These are phyloP conservation scores for Mellilla xanthometata DNA, from an alignment of 2,888 invertebrate genomes.

Conservation along the genomic window DNA sequence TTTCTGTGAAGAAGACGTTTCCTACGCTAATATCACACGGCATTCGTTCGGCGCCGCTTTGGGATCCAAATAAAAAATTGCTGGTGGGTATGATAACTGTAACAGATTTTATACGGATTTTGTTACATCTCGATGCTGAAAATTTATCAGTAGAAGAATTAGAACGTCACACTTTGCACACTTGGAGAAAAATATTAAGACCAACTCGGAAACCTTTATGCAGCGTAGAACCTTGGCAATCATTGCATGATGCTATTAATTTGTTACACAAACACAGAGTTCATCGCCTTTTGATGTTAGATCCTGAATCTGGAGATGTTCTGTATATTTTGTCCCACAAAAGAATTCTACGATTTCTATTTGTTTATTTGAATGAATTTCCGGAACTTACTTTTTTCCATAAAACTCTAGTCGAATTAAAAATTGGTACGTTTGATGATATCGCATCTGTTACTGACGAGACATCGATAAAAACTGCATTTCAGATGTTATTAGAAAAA, in stretches of 20 bases:
- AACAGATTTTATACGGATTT: constrained; percentile 74
- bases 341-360: constrained; percentile 72
- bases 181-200: constrained; percentile 71
- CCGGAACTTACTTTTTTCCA: constrained; percentile 77
- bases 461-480: constrained; percentile 69
- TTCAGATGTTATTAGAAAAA: constrained; percentile 69
- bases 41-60: constrained; percentile 73
- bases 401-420: constrained; percentile 66
- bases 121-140: constrained; percentile 66
- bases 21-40: constrained; percentile 75
- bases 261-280: constrained; percentile 68
- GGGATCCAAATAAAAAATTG: constrained; percentile 72
- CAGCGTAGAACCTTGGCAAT: constrained; percentile 69
- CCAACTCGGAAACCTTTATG: constrained; percentile 67
- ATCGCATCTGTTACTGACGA: constrained; percentile 67
- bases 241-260: constrained; percentile 75
- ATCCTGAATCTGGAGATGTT: constrained; percentile 68
- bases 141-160: constrained; percentile 71
- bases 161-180: constrained; percentile 71
- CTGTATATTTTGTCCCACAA: constrained; percentile 75
- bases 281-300: constrained; percentile 71
- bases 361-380: constrained; percentile 76
- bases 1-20: constrained; percentile 74
- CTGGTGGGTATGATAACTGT: constrained; percentile 78
- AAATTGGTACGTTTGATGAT: constrained; percentile 72